phyloP scores from a whole-genome alignment of 2,888 invertebrate species.

The Cantharis rustica region DNA sequence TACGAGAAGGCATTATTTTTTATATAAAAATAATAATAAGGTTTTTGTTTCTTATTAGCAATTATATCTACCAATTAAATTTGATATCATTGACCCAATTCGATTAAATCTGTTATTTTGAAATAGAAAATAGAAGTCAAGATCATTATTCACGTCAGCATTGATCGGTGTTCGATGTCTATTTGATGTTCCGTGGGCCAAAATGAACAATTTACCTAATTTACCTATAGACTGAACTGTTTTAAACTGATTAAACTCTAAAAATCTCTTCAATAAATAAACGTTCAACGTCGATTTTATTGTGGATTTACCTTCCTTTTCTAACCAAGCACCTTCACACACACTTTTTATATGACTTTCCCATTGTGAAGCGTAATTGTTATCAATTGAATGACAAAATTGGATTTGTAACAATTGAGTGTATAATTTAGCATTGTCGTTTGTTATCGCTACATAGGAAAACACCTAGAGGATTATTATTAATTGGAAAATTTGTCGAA shows the following conservation, averaged over 20 bases:
- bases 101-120: not conserved
- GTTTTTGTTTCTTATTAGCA: not conserved
- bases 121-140: constrained; percentile 23
- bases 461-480: not conserved
- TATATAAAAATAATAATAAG: not conserved
- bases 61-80: not conserved
- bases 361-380: not conserved
- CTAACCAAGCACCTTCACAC: not conserved
- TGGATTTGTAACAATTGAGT: not conserved
- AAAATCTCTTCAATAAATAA: constrained; percentile 14
- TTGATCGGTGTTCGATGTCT: constrained; percentile 19
- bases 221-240: constrained; percentile 14
- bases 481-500: constrained; percentile 23
- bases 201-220: constrained; percentile 19
- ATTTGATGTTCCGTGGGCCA: constrained; percentile 12
- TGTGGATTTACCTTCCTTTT: not conserved
- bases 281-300: not conserved
- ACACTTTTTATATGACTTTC: not conserved
- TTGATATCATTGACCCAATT: not conserved
- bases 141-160: constrained; percentile 14
- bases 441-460: not conserved
- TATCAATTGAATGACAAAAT: not conserved
- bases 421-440: not conserved
- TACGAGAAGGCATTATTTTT: not conserved
- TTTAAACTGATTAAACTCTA: constrained; percentile 14